These are phyloP conservation scores for Napeogenes sylphis DNA, from an alignment of 2,888 invertebrate genomes.

Conservation along the genomic window DNA sequence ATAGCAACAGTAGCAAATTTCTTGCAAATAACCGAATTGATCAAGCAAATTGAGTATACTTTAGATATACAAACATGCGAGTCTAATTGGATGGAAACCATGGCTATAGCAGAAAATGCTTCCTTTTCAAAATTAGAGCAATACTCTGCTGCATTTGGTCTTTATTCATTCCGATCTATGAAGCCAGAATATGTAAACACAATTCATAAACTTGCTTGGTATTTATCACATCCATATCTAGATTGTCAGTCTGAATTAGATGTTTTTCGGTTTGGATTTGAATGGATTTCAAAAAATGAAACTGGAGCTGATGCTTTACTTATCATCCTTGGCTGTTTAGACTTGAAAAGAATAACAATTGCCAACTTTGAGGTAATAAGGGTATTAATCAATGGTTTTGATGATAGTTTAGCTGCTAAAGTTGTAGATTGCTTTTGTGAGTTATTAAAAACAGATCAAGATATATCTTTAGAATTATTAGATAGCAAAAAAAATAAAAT, in stretches of 20 bases:
- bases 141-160: constrained; percentile 48
- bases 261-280: constrained; percentile 61
- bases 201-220: constrained; percentile 59
- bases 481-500: constrained; percentile 37
- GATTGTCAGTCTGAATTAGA: constrained; percentile 50
- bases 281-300: constrained; percentile 51
- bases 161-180: constrained; percentile 57
- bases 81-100: constrained; percentile 56
- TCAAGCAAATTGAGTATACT: constrained; percentile 58
- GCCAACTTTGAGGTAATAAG: constrained; percentile 48
- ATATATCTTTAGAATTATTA: constrained; percentile 36
- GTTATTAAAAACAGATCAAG: constrained; percentile 34
- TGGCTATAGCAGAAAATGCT: constrained; percentile 55
- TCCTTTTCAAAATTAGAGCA: constrained; percentile 49
- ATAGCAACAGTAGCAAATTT: constrained; percentile 59
- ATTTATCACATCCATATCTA: constrained; percentile 63
- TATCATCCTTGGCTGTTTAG: constrained; percentile 58
- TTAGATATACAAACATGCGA: constrained; percentile 48
- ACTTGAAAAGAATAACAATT: constrained; percentile 44
- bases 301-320: constrained; percentile 55
- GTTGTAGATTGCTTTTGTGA: constrained; percentile 50
- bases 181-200: constrained; percentile 49
- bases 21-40: constrained; percentile 61
- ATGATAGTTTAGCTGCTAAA: constrained; percentile 49
- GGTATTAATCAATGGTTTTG: constrained; percentile 39